phyloP scores from a whole-genome alignment of 2,888 invertebrate genomes.

The Sphaerophoria rueppellii region DNA sequence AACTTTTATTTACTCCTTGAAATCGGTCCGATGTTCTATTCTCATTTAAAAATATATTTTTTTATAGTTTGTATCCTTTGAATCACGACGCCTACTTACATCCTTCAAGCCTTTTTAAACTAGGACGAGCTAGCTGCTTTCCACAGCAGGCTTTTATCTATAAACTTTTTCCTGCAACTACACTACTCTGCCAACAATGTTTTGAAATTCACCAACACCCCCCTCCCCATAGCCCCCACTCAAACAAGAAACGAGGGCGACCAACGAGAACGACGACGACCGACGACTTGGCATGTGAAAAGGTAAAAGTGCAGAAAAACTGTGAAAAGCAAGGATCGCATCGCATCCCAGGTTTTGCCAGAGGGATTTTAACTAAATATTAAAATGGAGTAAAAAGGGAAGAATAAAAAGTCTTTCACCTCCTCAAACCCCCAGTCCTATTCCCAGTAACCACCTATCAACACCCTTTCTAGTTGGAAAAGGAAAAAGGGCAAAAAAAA shows the following conservation, averaged over 20 bases:
- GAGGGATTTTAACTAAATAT: slow-evolving; percentile 67
- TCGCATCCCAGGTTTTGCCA: slow-evolving; percentile 50
- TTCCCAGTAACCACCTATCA: slow-evolving; percentile 45
- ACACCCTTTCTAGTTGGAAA: slow-evolving; percentile 50
- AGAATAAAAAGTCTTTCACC: slow-evolving; percentile 23
- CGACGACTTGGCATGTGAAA: slow-evolving; percentile 9
- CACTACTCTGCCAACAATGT: slow-evolving; percentile 1
- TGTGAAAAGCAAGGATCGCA: slow-evolving; percentile 46
- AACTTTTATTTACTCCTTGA: slow-evolving; percentile 47
- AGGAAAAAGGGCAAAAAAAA: slow-evolving; percentile 16
- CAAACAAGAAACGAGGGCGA: slow-evolving; percentile 9
- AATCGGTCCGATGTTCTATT: slow-evolving; percentile 31
- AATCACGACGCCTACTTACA: slow-evolving; percentile 63
- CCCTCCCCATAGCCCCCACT: not conserved
- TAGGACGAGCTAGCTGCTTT: slow-evolving; percentile 33
- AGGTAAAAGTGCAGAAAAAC: slow-evolving; percentile 49
- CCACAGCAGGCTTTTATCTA: slow-evolving; percentile 26
- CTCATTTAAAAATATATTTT: slow-evolving; percentile 24
- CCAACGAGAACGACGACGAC: not conserved
- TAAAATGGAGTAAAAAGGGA: slow-evolving; percentile 56
- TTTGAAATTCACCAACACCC: not conserved
- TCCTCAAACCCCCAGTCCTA: slow-evolving; percentile 4
- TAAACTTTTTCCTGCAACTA: slow-evolving; percentile 33
- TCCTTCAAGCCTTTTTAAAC: slow-evolving; percentile 28
- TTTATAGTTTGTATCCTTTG: slow-evolving; percentile 50